Percentiles rank a stretch among this genome's conserved stretches.
These are phyloP conservation scores for Cantharis nigra DNA, from an alignment of 2,888 invertebrate species.

Conservation along the genomic window DNA sequence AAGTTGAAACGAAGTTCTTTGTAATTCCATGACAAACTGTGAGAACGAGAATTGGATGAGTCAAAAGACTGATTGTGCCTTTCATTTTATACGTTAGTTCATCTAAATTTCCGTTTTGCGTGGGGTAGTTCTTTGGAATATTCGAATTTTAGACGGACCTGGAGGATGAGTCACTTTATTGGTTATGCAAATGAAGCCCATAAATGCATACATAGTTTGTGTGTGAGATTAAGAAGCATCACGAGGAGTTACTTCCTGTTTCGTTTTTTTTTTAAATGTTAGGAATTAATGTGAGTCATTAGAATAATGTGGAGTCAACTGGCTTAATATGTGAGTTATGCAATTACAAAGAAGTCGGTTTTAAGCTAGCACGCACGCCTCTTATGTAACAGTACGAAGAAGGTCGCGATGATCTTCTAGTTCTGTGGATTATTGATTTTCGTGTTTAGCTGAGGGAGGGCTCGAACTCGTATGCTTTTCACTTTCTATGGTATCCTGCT, in stretches of 20 bases:
- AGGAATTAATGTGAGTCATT: constrained; percentile 8
- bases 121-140: not conserved
- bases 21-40: not conserved
- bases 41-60: not conserved
- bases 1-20: not conserved
- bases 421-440: constrained; percentile 18
- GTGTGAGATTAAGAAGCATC: not conserved
- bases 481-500: constrained; percentile 45
- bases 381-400: constrained; percentile 18
- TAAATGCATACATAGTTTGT: not conserved
- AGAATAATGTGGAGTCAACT: not conserved
- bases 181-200: too few species aligned
- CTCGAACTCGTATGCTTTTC: constrained; percentile 33
- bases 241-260: constrained; percentile 5
- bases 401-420: constrained; percentile 12
- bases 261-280: constrained; percentile 7
- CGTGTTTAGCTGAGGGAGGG: not conserved
- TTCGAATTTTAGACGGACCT: not conserved
- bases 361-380: constrained; percentile 9
- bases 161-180: not conserved
- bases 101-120: not conserved
- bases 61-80: not conserved
- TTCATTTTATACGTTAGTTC: too few species aligned
- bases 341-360: constrained; percentile 3
- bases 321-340: constrained; percentile 5